Base-by-base conservation (phyloP, 2,888 invertebrate species). In the Spilarctia lutea region DNA sequence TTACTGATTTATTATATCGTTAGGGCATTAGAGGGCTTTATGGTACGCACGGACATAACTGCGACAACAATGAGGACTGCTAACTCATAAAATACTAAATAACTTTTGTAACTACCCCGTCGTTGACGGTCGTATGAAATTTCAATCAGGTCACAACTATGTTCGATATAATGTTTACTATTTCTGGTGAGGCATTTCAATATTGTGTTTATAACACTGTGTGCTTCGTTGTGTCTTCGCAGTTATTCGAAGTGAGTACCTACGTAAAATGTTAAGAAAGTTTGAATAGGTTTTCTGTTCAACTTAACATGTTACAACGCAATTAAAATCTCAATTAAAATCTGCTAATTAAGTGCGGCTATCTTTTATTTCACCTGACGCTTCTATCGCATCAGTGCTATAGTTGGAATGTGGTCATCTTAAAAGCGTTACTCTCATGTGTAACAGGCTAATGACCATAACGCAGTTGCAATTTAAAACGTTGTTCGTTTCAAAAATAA, bases 11-110 rank as follows among this genome's bases (percentile, higher is more conserved):
- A 88, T 81, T 79, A 83, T 85, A 89, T 86, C 84, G 87, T 89
- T 84, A 86, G 86, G 83, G 83, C 86, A 88, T 88, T 87, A 88
- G 80, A 86, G 79, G 85, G 85, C 88, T 90, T 90, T 90, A 90
- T 87, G 87, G 88, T 85, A 85, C 83, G 85, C 85, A 85, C 84
- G 87, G 85, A 88, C 87, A 85, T 87, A 86, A 90, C 82, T 81
- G 83, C 88, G 84, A 87, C 88, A 87, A 89, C 87, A 88, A 88
- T 89, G 88, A 88, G 86, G 83, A 86, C 86, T 86, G 85, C 85
- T 85, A 83, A 85, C 86, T 88, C 89, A 88, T 91, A 91, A 91
- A 91, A 91, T 88, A 86, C 85, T 90, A 89, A 90, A 90, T 88
- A 90, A 88, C 88, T 90, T 88, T 86, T 87, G 86, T 86, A 88